phyloP scores from a whole-genome alignment of 2,888 invertebrate genomes.

The Brachylomia viminalis region DNA sequence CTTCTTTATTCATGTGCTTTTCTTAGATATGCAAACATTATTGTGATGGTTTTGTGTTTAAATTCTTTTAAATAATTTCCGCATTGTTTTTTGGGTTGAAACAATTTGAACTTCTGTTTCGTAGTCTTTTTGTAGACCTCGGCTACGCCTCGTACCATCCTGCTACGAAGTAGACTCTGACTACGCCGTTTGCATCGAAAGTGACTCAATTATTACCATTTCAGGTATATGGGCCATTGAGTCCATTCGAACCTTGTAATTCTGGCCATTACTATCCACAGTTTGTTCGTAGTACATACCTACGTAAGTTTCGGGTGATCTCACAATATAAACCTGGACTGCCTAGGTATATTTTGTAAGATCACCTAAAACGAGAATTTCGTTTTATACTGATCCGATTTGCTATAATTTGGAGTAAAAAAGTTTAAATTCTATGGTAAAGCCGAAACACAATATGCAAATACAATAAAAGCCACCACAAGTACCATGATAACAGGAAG shows the following conservation, averaged over 20 bases:
- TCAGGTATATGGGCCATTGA: slow-evolving; percentile 29
- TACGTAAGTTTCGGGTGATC: no score
- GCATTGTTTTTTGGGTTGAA: neutral
- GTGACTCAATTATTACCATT: slow-evolving; percentile 31
- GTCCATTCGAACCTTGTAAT: slow-evolving; percentile 22
- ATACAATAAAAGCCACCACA: slow-evolving; percentile 22
- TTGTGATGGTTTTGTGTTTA: slow-evolving; percentile 17
- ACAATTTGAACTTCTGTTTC: neutral
- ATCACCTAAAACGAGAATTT: neutral
- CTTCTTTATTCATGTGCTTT: slow-evolving; percentile 35
- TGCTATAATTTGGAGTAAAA: neutral
- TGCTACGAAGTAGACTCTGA: slow-evolving; percentile 27
- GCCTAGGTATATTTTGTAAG: slow-evolving; percentile 4
- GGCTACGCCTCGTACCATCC: slow-evolving; percentile 22
- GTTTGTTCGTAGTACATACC: neutral
- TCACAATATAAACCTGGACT: neutral
- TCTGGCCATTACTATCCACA: slow-evolving; percentile 9
- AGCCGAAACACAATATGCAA: slow-evolving; percentile 32
- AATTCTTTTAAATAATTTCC: slow-evolving; percentile 11
- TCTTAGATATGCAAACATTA: slow-evolving; percentile 19
- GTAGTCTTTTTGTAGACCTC: slow-evolving; percentile 23
- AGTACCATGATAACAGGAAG: slow-evolving; percentile 41
- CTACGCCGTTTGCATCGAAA: slow-evolving; percentile 40
- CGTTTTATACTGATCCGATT: neutral
- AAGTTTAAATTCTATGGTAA: neutral